Percentiles rank a stretch among this genome's conserved stretches.
phyloP scores from a whole-genome alignment of 2,888 invertebrate genomes.

The Encarsia formosa region DNA sequence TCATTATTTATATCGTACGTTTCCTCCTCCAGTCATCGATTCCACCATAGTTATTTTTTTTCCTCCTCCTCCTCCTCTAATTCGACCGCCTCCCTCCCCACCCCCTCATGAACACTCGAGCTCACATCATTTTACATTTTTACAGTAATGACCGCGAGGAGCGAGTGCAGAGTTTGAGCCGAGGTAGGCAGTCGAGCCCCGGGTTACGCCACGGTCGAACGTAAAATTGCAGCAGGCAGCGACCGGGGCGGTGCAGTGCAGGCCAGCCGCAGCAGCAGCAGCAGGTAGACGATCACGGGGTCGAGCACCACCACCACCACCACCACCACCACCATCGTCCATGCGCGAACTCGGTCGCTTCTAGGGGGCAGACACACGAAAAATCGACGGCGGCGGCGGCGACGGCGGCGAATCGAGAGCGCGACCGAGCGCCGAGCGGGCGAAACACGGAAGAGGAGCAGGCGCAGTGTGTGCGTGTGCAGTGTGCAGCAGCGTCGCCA shows the following conservation, averaged over 20 bases:
- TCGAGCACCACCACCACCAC: neutral
- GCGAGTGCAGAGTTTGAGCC: slow-evolving; percentile 40
- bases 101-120: no score
- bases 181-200: slow-evolving; percentile 38
- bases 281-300: neutral
- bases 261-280: neutral
- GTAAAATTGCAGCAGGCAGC: neutral
- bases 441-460: no score
- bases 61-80: no score
- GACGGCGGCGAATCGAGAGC: neutral
- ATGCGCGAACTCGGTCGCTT: neutral
- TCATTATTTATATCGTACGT: slow-evolving; percentile 52
- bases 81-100: no score
- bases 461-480: neutral
- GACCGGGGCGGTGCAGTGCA: neutral
- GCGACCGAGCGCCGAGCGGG: neutral
- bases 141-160: slow-evolving; percentile 45
- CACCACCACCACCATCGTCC: no score
- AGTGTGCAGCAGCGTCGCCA: neutral
- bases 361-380: neutral
- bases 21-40: slow-evolving; percentile 53
- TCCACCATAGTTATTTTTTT: no score
- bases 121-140: slow-evolving; percentile 45
- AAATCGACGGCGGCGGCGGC: neutral
- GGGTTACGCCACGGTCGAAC: no score